phyloP scores from a whole-genome alignment of 1,140 invertebrate genomes.

The Phenacoccus solenopsis region DNA sequence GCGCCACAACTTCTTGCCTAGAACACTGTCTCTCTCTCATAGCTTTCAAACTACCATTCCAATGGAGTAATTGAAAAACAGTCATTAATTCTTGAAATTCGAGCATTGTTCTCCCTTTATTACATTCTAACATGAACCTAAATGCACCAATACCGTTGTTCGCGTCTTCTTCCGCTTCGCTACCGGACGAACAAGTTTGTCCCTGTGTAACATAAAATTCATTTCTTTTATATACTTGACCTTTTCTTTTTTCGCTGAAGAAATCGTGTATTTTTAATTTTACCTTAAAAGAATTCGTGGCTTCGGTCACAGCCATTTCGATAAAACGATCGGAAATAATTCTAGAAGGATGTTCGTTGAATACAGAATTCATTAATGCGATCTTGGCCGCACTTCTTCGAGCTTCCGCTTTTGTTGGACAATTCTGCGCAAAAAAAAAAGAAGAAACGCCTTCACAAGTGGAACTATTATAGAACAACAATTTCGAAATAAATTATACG shows the following conservation, averaged over 20 bases:
- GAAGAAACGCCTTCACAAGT: neutral
- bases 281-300: conserved; percentile 41
- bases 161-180: conserved; percentile 60
- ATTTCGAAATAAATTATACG: conserved; percentile 6
- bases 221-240: neutral
- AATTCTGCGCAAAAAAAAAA: conserved; percentile 48
- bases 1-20: conserved; percentile 86
- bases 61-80: conserved; percentile 87
- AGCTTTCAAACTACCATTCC: conserved; percentile 87
- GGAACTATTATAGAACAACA: neutral
- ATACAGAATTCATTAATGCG: conserved; percentile 91
- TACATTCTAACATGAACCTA: conserved; percentile 87
- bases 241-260: neutral
- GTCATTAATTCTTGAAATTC: conserved; percentile 96
- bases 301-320: conserved; percentile 80
- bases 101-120: conserved; percentile 84
- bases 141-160: conserved; percentile 84
- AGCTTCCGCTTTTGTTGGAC: conserved; percentile 87
- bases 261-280: neutral
- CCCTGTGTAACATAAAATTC: neutral
- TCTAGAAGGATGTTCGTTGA: conserved; percentile 88
- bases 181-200: conserved; percentile 32
- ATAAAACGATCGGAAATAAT: conserved; percentile 90
- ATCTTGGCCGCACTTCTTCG: conserved; percentile 87
- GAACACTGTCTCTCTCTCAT: conserved; percentile 88